These are phyloP conservation scores for Seladonia tumulorum DNA, from an alignment of 2,888 invertebrate genomes.

Conservation along the genomic window DNA sequence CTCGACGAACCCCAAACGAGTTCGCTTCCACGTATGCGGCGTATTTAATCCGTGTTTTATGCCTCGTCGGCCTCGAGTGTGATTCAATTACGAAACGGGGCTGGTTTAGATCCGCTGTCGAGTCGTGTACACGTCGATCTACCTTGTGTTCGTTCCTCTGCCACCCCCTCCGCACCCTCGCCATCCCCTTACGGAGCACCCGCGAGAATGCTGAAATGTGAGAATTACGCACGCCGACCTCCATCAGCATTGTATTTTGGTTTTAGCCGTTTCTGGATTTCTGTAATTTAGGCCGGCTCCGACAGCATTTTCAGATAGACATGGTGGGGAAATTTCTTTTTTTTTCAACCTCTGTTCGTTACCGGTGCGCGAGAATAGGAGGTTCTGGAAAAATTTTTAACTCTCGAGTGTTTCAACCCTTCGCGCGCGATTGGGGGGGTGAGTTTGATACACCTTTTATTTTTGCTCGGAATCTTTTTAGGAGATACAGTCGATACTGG, in stretches of 20 bases:
- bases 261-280: background rate
- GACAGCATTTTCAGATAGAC: too few species aligned
- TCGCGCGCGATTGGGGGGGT: too few species aligned
- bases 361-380: too few species aligned
- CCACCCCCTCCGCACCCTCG: background rate
- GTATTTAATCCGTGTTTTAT: conserved; percentile 77
- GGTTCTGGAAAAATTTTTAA: too few species aligned
- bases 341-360: too few species aligned
- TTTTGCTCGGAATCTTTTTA: background rate
- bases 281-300: too few species aligned
- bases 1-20: conserved; percentile 26
- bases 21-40: conserved; percentile 68
- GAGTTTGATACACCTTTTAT: background rate
- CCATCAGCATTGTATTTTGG: background rate
- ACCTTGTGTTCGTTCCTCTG: conserved; percentile 32
- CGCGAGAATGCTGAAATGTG: conserved; percentile 37
- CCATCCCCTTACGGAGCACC: conserved; percentile 16
- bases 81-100: conserved; percentile 73
- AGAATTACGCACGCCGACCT: conserved; percentile 28
- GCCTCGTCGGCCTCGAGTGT: conserved; percentile 68
- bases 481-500: background rate
- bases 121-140: conserved; percentile 60
- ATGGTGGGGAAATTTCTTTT: too few species aligned
- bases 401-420: too few species aligned
- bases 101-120: conserved; percentile 63